Evolutionary conservation across 2,888 invertebrate species (phyloP).

Genomic region (Julus scandinavius): DNA sequence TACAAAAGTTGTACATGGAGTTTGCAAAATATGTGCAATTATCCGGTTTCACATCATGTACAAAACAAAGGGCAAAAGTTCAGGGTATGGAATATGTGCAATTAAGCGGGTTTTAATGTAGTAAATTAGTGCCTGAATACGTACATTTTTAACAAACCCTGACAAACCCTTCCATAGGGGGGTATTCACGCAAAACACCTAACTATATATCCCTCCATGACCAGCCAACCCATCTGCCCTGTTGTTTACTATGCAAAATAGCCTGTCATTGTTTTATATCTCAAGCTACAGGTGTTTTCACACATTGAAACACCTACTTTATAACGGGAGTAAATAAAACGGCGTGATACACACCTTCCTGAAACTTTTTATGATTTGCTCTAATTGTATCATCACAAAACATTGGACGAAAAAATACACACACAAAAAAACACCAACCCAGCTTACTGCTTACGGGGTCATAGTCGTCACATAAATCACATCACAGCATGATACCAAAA

Average conservation of each 20-base stretch:
- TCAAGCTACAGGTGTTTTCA: not conserved
- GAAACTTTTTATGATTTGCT: slow-evolving; percentile 1
- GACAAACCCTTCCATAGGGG: not conserved
- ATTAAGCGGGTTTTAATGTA: too few relatives aligned
- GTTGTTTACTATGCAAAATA: not conserved
- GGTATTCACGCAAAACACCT: not conserved
- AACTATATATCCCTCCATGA: not conserved
- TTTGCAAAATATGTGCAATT: too few relatives aligned
- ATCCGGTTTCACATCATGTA: too few relatives aligned
- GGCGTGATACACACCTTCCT: slow-evolving; percentile 2
- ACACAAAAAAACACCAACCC: not conserved
- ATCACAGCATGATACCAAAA: not conserved
- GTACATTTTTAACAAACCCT: not conserved
- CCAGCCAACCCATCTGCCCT: slow-evolving; percentile 6
- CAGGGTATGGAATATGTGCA: too few relatives aligned
- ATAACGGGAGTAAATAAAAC: slow-evolving; percentile 20
- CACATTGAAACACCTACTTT: not conserved
- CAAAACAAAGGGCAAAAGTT: too few relatives aligned
- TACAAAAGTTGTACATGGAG: too few relatives aligned
- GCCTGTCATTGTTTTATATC: not conserved
- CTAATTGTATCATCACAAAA: not conserved
- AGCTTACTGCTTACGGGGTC: not conserved
- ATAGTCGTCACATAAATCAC: slow-evolving; percentile 16
- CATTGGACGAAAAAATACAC: not conserved
- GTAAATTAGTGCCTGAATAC: not conserved